Percentiles rank a stretch among this genome's conserved stretches.
These are phyloP conservation scores for Gallinago undulata DNA, from an alignment of 2,113 vertebrate species.

Conservation along the genomic window DNA sequence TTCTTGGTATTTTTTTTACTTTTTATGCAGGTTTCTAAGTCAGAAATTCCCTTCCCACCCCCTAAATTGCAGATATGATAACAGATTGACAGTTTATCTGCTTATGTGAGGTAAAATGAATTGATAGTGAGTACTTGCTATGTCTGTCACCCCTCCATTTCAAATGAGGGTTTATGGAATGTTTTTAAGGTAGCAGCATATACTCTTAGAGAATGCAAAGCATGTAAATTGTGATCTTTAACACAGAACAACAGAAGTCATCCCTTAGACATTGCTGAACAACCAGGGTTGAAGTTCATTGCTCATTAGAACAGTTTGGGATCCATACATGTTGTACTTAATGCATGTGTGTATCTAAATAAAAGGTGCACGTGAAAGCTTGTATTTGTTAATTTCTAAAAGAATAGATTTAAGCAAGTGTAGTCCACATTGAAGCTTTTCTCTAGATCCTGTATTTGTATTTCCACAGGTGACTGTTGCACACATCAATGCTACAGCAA, in stretches of 20 bases:
- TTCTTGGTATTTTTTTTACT: neutral
- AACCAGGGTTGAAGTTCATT: neutral
- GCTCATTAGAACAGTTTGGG: neutral
- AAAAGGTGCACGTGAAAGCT: neutral
- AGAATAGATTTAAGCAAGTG: neutral
- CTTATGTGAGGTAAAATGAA: neutral
- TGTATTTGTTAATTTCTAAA: neutral
- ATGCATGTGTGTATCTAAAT: neutral
- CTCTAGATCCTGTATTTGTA: fast-evolving
- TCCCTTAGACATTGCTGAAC: neutral
- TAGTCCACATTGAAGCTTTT: neutral
- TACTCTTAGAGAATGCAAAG: neutral
- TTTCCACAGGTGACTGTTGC: constrained; percentile 92
- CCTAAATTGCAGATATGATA: neutral
- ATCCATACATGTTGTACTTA: neutral
- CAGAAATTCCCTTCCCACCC: neutral
- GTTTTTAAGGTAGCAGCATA: neutral
- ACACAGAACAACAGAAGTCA: neutral
- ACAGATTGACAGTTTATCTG: neutral
- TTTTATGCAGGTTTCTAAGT: neutral
- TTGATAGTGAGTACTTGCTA: neutral
- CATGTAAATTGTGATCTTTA: neutral
- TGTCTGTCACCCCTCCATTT: neutral
- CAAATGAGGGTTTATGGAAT: neutral
- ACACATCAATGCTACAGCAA: constrained; percentile 98